These are phyloP conservation scores for Bettongia penicillata DNA, from an alignment of 2,113 vertebrate genomes.

Conservation along the genomic window DNA sequence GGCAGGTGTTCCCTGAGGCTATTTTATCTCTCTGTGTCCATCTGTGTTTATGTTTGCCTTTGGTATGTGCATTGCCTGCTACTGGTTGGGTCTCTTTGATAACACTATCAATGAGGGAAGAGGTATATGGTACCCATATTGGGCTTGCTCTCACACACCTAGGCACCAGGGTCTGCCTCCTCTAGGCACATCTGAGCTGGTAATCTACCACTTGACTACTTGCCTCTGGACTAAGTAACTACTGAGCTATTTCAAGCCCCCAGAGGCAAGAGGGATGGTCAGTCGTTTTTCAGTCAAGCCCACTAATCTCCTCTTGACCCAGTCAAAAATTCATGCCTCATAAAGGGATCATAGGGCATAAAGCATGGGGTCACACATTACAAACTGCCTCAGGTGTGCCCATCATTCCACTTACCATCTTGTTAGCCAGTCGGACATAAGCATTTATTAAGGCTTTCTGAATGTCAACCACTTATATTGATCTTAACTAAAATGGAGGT, in stretches of 20 bases:
- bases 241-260: background rate
- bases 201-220: background rate
- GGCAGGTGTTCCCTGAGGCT: background rate
- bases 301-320: background rate
- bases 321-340: background rate
- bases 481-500: background rate
- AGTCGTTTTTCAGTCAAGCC: background rate
- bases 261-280: background rate
- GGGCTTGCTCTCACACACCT: background rate
- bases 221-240: background rate
- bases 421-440: background rate
- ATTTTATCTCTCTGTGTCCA: background rate
- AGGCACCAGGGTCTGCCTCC: background rate
- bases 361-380: background rate
- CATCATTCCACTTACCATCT: background rate
- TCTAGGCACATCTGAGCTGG: background rate
- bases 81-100: background rate
- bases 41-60: background rate
- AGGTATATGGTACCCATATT: background rate
- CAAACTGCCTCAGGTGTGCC: background rate
- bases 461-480: background rate
- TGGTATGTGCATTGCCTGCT: background rate
- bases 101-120: background rate
- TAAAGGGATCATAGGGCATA: background rate
- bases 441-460: background rate